Evolutionary conservation across 2,797 vertebrate genomes (phyloP).

Genomic region (Chelonia mydas): DNA sequence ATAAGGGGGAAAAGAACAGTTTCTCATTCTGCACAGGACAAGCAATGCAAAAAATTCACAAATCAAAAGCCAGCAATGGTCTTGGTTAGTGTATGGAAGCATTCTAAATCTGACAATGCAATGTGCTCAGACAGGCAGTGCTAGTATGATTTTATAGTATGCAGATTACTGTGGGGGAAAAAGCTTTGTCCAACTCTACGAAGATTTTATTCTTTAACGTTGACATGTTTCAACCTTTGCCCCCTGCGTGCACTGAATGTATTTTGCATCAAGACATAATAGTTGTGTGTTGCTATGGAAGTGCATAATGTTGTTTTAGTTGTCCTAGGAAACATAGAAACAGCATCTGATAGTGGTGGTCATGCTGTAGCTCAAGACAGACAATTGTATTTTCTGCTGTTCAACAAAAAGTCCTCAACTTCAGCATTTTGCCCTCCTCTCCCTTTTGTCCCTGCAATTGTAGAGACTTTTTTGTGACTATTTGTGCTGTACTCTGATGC

Average conservation of each 20-base stretch:
- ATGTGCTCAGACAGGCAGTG: background rate
- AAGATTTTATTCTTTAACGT: conserved; percentile 37
- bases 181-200: background rate
- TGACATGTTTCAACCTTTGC: conserved; percentile 2
- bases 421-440: background rate
- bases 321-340: conserved; percentile 74
- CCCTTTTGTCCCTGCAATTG: conserved; percentile 15
- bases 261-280: conserved; percentile 67
- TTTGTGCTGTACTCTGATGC: background rate
- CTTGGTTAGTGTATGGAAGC: accelerated
- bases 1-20: background rate
- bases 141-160: background rate
- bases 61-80: background rate
- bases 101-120: background rate
- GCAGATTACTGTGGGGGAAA: background rate
- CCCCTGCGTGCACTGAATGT: conserved; percentile 47
- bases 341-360: conserved; percentile 57
- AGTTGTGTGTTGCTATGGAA: conserved; percentile 69
- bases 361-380: background rate
- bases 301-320: conserved; percentile 75
- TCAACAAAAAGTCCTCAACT: background rate
- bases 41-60: accelerated
- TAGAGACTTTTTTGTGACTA: background rate
- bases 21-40: background rate
- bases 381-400: conserved; percentile 36